These are phyloP conservation scores for Sminthopsis crassicaudata DNA, from an alignment of 2,113 vertebrate species.

Conservation along the genomic window DNA sequence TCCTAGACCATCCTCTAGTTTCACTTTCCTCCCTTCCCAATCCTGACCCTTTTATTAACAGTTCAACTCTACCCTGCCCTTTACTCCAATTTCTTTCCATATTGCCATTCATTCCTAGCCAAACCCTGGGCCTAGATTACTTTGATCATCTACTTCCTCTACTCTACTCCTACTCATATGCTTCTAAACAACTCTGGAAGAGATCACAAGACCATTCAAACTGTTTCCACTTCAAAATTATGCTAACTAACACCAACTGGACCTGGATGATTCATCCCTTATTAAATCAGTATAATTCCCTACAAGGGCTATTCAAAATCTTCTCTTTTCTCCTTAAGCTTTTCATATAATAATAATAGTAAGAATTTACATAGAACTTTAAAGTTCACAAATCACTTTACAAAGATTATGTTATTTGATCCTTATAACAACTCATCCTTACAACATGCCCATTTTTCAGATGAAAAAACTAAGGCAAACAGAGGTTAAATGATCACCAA, in stretches of 20 bases:
- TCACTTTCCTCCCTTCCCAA: not conserved
- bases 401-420: not conserved
- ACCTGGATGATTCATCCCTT: not conserved
- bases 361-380: not conserved
- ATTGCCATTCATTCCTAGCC: not conserved
- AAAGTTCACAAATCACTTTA: not conserved
- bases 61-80: not conserved
- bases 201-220: not conserved
- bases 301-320: not conserved
- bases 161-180: no score
- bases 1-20: not conserved
- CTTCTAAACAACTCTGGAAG: not conserved
- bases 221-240: not conserved
- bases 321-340: not conserved
- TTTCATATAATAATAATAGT: not conserved
- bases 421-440: not conserved
- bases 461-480: no score
- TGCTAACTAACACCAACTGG: not conserved
- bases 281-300: not conserved
- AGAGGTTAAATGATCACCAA: no score
- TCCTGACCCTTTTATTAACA: not conserved
- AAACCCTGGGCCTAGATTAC: not conserved
- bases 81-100: not conserved
- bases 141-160: not conserved
- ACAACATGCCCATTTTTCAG: no score